These are phyloP conservation scores for Drosophila setifemur DNA, from an alignment of 1,140 invertebrate species.

Conservation along the genomic window DNA sequence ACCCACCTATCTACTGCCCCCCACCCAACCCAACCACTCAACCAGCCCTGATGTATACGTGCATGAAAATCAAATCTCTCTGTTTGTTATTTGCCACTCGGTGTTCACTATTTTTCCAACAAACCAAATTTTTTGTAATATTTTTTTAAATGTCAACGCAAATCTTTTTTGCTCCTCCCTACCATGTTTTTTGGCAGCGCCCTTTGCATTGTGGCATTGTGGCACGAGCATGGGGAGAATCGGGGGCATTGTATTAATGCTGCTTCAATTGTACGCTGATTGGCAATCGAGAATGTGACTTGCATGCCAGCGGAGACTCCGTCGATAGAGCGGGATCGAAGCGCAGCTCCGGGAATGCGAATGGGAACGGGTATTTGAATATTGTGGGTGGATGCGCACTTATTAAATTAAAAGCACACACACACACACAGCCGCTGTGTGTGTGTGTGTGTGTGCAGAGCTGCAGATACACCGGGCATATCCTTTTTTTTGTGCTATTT, in stretches of 20 bases:
- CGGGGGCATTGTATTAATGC: slow-evolving; percentile 69
- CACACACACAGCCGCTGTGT: slow-evolving; percentile 13
- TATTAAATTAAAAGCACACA: slow-evolving; percentile 75
- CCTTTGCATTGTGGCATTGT: no score
- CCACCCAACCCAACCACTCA: not conserved
- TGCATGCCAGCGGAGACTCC: slow-evolving; percentile 51
- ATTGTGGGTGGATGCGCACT: slow-evolving; percentile 60
- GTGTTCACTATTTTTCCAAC: slow-evolving; percentile 46
- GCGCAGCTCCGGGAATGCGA: slow-evolving; percentile 24
- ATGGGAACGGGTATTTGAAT: slow-evolving; percentile 59
- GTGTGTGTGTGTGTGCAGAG: slow-evolving; percentile 11
- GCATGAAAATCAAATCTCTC: slow-evolving; percentile 75
- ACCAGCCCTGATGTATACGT: slow-evolving; percentile 41
- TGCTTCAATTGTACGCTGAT: slow-evolving; percentile 77
- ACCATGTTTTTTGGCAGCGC: slow-evolving; percentile 31
- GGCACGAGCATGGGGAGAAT: no score
- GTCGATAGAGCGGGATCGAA: slow-evolving; percentile 12
- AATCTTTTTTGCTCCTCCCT: slow-evolving; percentile 17
- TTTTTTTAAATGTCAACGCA: slow-evolving; percentile 64
- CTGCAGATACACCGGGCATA: slow-evolving; percentile 27
- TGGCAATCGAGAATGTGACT: slow-evolving; percentile 80
- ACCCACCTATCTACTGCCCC: not conserved
- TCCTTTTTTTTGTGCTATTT: slow-evolving; percentile 62
- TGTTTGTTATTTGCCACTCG: slow-evolving; percentile 67
- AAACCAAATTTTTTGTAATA: slow-evolving; percentile 13